Evolutionary conservation across 2,797 vertebrate species (phyloP).

Genomic region (Okamejei kenojei): DNA sequence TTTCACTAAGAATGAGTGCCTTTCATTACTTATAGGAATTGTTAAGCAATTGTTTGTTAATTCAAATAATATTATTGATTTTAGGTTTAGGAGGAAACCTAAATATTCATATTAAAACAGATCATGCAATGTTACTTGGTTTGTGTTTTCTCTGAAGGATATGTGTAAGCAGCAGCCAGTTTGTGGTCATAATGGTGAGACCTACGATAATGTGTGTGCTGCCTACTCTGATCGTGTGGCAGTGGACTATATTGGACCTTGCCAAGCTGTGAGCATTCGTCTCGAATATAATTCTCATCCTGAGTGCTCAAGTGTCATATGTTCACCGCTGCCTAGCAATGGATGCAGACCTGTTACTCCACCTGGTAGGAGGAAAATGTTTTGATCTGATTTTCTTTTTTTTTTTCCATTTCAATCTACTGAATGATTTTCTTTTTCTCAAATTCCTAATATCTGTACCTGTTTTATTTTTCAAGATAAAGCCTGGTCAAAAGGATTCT

Average conservation of each 20-base stretch:
- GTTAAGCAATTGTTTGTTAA: not conserved
- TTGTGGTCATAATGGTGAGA: slow-evolving; percentile 85
- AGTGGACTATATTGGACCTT: slow-evolving; percentile 74
- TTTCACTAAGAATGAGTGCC: not conserved
- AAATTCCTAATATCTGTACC: not conserved
- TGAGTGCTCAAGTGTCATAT: slow-evolving; percentile 72
- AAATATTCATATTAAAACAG: not conserved
- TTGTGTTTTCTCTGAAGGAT: slow-evolving; percentile 54
- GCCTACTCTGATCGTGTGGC: slow-evolving; percentile 81
- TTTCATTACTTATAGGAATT: not conserved
- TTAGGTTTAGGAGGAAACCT: not conserved
- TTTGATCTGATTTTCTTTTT: not conserved
- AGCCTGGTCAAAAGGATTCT: not conserved
- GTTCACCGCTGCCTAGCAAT: slow-evolving; percentile 59
- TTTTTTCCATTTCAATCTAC: not conserved
- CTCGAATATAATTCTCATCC: slow-evolving; percentile 60
- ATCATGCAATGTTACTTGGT: not conserved
- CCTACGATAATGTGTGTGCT: slow-evolving; percentile 76
- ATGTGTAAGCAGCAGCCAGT: slow-evolving; percentile 69
- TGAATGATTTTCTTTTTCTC: not conserved
- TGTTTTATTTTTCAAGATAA: not conserved
- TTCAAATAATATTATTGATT: not conserved
- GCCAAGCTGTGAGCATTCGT: slow-evolving; percentile 73
- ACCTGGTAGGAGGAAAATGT: slow-evolving; percentile 63
- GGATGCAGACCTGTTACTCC: slow-evolving; percentile 76